Conservation (phyloP, 2,113 vertebrate genomes). For the Sphyrna mokarran region DNA sequence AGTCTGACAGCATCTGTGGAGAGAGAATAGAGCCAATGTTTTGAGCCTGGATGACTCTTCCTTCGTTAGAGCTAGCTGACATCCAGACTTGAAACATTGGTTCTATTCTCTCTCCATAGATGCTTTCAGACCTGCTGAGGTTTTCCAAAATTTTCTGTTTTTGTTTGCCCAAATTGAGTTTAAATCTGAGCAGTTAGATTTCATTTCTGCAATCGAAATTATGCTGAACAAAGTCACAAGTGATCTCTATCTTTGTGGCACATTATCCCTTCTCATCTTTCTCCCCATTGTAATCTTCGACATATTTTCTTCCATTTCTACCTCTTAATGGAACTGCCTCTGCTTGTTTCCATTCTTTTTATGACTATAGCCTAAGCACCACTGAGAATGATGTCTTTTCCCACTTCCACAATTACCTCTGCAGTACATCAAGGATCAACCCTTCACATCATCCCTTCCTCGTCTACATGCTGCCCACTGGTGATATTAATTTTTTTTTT, state of each 20-base stretch:
- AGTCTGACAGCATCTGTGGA: too few relatives aligned
- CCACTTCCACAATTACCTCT: background rate
- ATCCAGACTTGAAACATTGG: too few relatives aligned
- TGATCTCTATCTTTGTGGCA: background rate
- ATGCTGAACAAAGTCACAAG: background rate
- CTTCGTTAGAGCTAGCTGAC: too few relatives aligned
- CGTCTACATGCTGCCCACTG: background rate
- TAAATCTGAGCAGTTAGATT: background rate
- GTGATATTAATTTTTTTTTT: too few relatives aligned
- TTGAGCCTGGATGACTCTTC: too few relatives aligned
- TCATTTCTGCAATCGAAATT: background rate
- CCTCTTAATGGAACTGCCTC: background rate
- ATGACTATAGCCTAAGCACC: background rate
- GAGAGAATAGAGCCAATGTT: too few relatives aligned
- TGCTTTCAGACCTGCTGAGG: too few relatives aligned
- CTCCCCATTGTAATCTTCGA: background rate
- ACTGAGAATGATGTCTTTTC: background rate
- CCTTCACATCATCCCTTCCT: background rate
- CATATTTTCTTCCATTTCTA: background rate
- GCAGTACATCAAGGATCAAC: background rate
- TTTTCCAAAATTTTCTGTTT: too few relatives aligned
- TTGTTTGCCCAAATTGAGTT: background rate
- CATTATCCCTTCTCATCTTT: background rate
- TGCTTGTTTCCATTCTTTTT: background rate
- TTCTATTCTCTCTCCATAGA: too few relatives aligned